Percentiles rank a stretch among this genome's conserved stretches.
Conservation (phyloP, 2,113 vertebrate species). For the Bothrops jararaca region DNA sequence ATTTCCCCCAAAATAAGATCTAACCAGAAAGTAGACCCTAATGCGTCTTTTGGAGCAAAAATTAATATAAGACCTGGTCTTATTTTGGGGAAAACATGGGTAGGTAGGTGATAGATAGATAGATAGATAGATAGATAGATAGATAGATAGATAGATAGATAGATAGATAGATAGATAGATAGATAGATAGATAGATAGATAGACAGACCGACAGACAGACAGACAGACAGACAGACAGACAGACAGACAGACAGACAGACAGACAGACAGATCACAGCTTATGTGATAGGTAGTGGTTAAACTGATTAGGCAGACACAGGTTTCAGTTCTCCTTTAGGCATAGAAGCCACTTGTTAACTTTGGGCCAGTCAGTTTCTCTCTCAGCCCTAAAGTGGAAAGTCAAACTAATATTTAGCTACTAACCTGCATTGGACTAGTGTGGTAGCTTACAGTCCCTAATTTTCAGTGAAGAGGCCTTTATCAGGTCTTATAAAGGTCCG, state of each 20-base stretch:
- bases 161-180: not conserved
- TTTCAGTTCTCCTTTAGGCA: not conserved
- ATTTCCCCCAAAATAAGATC: too few relatives aligned
- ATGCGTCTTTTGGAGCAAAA: too few relatives aligned
- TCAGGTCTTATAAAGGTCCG: not conserved
- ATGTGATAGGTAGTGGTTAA: not conserved
- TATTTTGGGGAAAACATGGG: too few relatives aligned
- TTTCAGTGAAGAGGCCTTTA: not conserved
- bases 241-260: too few relatives aligned
- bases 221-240: too few relatives aligned
- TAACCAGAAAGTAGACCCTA: too few relatives aligned
- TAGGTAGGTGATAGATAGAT: too few relatives aligned
- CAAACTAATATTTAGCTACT: not conserved
- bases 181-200: too few relatives aligned
- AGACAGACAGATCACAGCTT: not conserved
- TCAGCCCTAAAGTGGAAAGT: not conserved
- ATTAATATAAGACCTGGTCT: too few relatives aligned
- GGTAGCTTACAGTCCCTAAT: not conserved
- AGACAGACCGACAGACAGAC: too few relatives aligned
- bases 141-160: not conserved
- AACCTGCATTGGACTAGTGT: not conserved
- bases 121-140: too few relatives aligned
- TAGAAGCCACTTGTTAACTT: not conserved
- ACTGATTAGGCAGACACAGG: not conserved
- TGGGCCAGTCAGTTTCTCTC: not conserved